Conservation (phyloP, 2,113 vertebrate genomes). For the Mastomys natalensis region DNA sequence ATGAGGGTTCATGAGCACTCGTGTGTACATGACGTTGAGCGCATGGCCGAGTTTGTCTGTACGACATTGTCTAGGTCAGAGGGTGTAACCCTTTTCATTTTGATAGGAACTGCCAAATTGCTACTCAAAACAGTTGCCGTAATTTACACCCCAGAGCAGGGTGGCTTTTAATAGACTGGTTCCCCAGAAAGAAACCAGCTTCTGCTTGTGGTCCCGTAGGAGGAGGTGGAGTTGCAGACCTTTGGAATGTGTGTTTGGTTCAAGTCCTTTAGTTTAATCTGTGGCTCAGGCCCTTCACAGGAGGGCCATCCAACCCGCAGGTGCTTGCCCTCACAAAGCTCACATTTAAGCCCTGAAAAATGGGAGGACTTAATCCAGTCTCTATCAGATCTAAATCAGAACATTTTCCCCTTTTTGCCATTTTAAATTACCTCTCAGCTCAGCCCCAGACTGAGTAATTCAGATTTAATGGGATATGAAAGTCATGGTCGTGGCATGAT, state of each 20-base stretch:
- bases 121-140: slow-evolving; percentile 6
- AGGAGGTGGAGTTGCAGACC: not conserved
- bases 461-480: slow-evolving; percentile 84
- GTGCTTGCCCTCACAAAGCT: slow-evolving; percentile 48
- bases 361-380: slow-evolving; percentile 77
- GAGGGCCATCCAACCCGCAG: not conserved
- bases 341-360: slow-evolving; percentile 78
- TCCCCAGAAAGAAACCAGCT: not conserved
- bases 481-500: slow-evolving; percentile 82
- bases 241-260: slow-evolving; percentile 40
- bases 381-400: slow-evolving; percentile 77
- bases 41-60: slow-evolving; percentile 2
- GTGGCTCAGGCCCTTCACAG: not conserved
- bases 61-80: slow-evolving; percentile 42
- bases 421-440: slow-evolving; percentile 84
- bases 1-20: not conserved
- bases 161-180: slow-evolving; percentile 28
- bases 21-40: not conserved
- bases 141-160: not conserved
- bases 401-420: slow-evolving; percentile 77
- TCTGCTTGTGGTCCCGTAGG: not conserved
- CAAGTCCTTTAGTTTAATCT: slow-evolving; percentile 54
- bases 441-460: slow-evolving; percentile 83
- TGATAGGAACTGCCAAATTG: slow-evolving; percentile 30
- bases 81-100: slow-evolving; percentile 29